Percentiles rank a stretch among this genome's conserved stretches.
Conservation (phyloP, 2,888 invertebrate species). For the Oithona nana region DNA sequence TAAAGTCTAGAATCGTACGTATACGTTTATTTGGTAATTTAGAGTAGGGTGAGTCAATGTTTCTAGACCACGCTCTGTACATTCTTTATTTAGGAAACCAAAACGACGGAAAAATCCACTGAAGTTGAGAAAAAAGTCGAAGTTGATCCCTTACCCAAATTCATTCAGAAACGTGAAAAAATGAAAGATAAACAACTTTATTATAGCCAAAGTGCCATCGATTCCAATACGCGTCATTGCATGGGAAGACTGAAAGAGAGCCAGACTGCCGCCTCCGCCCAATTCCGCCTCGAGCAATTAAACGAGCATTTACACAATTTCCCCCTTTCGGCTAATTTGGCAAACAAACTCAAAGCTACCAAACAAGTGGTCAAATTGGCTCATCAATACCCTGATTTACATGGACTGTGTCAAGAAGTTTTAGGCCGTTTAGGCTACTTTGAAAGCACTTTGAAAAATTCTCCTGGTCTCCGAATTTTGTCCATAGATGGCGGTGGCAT, state of each 20-base stretch:
- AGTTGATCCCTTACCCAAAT: no score
- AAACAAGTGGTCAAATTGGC: neutral
- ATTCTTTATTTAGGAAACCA: no score
- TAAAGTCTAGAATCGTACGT: neutral
- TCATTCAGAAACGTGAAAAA: neutral
- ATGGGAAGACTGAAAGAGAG: neutral
- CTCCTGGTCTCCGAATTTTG: conserved; percentile 55
- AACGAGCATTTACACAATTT: neutral
- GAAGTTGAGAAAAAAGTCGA: no score
- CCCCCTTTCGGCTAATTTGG: neutral
- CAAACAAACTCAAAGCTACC: neutral
- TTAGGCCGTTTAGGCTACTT: neutral
- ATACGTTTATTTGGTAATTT: neutral
- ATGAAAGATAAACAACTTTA: neutral
- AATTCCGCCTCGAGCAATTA: neutral
- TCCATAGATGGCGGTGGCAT: conserved; percentile 80
- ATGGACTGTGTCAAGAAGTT: neutral
- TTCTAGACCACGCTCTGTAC: no score
- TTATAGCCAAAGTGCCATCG: neutral
- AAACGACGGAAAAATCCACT: no score
- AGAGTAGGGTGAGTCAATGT: no score
- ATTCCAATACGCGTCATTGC: neutral
- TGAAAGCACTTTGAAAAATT: conserved; percentile 43
- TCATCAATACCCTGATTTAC: neutral
- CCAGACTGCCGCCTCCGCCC: neutral